Base-by-base conservation (phyloP, 2,888 invertebrate genomes). In the Drosophila peninsularis region DNA sequence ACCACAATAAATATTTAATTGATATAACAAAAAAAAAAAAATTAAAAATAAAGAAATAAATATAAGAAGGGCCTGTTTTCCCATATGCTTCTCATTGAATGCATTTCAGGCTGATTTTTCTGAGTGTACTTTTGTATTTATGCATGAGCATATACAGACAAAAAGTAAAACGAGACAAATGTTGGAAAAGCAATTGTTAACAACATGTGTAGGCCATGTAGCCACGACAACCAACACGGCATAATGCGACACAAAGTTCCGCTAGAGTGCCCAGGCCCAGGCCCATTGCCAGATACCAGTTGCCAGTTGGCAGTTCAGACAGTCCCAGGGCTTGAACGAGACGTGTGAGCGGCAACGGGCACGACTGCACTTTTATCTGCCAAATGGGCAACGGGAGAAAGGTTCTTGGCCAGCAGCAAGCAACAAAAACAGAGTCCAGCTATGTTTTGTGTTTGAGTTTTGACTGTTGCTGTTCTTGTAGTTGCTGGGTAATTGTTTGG, bases 161-260 rank as follows among this genome's bases (percentile, higher is more conserved):
- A 67, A 53, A 21, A 30, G 44, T 27, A 52, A 47, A 56, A 39
- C 21, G 17, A 17, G 37, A 32, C 36, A 62, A 62, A 62, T 62
- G 62, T 39, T 57, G 57, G 65, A 66, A 76, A 62, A 63, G 73
- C 82, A 82, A 82, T 82, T 81, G 79, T 66, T 71, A 67, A 53
- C 76, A 73, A 82, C 83, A 83, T 81, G 75, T 72, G 76, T 75
- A 71, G 71, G 32, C 75, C 71, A 71, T 80, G 82, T 82, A 82
- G 85, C 82, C 82, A 82, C 82, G 82, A 85, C 86, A 82, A 80
- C 78, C 63, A 62, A 68, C 62, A 67, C 62, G 76, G 75, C 87
- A 86, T 82, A 83, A 79, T 83, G 86, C 80, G 87, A 84, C 87
- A 84, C 77, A 86, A 70, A 80, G 84, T 84, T 84, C 87, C 84